phyloP scores from a whole-genome alignment of 2,888 invertebrate species.

The Eupithecia vulgata region DNA sequence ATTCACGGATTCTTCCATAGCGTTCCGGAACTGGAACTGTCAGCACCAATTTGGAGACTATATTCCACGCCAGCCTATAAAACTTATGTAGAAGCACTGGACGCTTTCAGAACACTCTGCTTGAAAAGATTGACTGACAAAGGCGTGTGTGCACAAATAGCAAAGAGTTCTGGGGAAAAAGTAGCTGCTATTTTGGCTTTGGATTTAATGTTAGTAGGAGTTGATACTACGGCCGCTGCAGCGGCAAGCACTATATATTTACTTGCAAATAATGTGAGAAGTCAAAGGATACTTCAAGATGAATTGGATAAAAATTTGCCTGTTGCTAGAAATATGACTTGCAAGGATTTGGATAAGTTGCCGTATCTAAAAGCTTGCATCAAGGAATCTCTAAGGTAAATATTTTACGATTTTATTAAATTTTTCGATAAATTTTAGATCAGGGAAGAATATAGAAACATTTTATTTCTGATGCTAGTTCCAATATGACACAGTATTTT shows the following conservation, averaged over 20 bases:
- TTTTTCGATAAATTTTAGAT: background rate
- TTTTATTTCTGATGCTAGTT: too few species aligned
- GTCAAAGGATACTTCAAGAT: slow-evolving; percentile 85
- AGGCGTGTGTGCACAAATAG: slow-evolving; percentile 75
- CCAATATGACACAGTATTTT: too few species aligned
- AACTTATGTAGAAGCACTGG: slow-evolving; percentile 88
- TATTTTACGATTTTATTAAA: background rate
- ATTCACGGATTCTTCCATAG: slow-evolving; percentile 91
- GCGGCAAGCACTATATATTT: slow-evolving; percentile 90
- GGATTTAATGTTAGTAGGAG: slow-evolving; percentile 91
- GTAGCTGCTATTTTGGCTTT: slow-evolving; percentile 88
- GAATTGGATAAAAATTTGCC: slow-evolving; percentile 86
- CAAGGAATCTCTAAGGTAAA: slow-evolving; percentile 89
- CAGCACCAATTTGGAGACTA: slow-evolving; percentile 89
- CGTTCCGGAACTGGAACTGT: slow-evolving; percentile 89
- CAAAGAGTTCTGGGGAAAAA: slow-evolving; percentile 67
- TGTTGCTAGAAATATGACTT: slow-evolving; percentile 80
- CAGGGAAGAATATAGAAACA: background rate
- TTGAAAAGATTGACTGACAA: slow-evolving; percentile 74
- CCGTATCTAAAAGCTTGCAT: slow-evolving; percentile 90
- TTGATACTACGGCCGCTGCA: slow-evolving; percentile 92
- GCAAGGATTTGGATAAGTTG: slow-evolving; percentile 85
- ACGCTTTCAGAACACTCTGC: slow-evolving; percentile 87
- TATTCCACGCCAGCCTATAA: slow-evolving; percentile 88
- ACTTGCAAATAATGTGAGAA: slow-evolving; percentile 87